Evolutionary conservation across 2,888 invertebrate species (phyloP), one percentile per base, ranked within the genome.

Genomic region (Pyrochroa serraticornis): DNA sequence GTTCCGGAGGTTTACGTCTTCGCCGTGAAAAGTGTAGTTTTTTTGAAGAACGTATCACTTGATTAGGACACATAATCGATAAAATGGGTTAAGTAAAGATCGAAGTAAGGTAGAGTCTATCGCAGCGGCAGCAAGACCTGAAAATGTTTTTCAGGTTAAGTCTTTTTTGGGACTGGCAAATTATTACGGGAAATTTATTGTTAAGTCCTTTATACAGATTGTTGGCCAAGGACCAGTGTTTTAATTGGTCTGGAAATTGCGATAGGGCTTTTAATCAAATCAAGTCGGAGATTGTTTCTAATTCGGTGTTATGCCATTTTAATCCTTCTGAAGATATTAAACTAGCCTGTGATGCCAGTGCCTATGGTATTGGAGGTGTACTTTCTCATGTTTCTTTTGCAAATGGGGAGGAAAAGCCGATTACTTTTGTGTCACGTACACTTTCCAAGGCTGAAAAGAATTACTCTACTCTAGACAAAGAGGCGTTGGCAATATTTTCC

Each of bases 21-120:
- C 68, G 71, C 10, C 42, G 42, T 30, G 57, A 67, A 9, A 77
- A 77, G 55, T 77, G 75, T 65, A 42, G 58, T 6, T 75, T 78
- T 55, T 74, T 71, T 22, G 53, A 71, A 55, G 46, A 69, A 0
- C 58, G 71, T 55, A 61, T 75, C 10, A 60, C 65, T 7, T 77
- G 75, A 64, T 62, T 79, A 10, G 73, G 74, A 1, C 62, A 62
- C 38, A 49, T 31, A 3, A 62, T 71, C 10, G 32, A 35, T 3
- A 62, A 52, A 34, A 65, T 8, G 67, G 68, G 7, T 41, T 69
- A 22, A 51, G 41, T n/a, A 64, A 56, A 10, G 50, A 43, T 1
- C 39, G 62, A 9, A 46, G 56, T 5, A 66, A 66, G 47, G 56
- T 65, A 10, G 43, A 44, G 33, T 64, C 64, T 7, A 64, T 65